Conservation (phyloP, 2,888 invertebrate genomes). For the Dasypogon diadema region DNA sequence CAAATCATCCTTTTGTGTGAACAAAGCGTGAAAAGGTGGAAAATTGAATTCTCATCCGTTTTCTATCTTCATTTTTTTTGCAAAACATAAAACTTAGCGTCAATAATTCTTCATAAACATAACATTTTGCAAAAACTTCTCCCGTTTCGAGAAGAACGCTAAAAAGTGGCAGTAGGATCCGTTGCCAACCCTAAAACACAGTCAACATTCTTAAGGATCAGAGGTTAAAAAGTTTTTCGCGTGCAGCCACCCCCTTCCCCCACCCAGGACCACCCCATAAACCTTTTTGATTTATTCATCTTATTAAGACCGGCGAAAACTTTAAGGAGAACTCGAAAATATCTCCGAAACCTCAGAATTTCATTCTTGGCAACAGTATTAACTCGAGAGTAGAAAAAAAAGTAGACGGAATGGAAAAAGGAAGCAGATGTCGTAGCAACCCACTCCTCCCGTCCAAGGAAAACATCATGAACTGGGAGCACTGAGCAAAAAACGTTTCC, state of each 20-base stretch:
- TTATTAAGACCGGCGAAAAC: constrained; percentile 32
- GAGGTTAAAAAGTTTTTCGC: not conserved
- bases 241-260: not conserved
- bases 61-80: not conserved
- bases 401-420: not conserved
- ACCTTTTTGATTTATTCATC: constrained; percentile 47
- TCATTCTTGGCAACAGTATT: constrained; percentile 21
- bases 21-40: too few species aligned
- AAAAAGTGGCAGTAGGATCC: not conserved
- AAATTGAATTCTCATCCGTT: too few species aligned
- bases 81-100: not conserved
- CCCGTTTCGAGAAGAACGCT: not conserved
- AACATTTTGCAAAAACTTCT: not conserved
- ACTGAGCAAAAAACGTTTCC: constrained; percentile 21
- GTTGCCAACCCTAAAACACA: not conserved
- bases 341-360: constrained; percentile 38
- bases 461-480: not conserved
- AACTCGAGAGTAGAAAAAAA: not conserved
- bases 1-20: too few species aligned
- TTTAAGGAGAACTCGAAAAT: constrained; percentile 20
- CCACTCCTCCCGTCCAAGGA: not conserved
- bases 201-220: not conserved
- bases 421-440: constrained; percentile 40
- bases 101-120: not conserved
- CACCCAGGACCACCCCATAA: not conserved